Percentiles rank a stretch among this genome's conserved stretches.
These are phyloP conservation scores for Hemicentrotus pulcherrimus DNA, from an alignment of 35 echinoderm and acorn worm genomes.

Conservation along the genomic window DNA sequence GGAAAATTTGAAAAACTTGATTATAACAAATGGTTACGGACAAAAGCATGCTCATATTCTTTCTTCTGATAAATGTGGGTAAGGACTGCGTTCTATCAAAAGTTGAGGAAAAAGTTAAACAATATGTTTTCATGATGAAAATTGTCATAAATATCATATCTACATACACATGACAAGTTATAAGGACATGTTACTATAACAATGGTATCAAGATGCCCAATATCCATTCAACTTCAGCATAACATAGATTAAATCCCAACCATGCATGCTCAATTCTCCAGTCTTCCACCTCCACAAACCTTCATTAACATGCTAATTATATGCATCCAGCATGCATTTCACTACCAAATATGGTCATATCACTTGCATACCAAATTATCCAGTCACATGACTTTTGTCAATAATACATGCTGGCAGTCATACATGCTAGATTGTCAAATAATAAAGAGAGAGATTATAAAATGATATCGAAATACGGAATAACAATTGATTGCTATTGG, in stretches of 20 bases:
- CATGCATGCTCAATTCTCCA: background rate
- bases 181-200: background rate
- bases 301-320: conserved; percentile 20
- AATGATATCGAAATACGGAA: background rate
- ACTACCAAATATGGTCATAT: conserved; percentile 1
- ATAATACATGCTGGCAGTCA: conserved; percentile 15
- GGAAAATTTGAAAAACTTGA: background rate
- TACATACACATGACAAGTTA: background rate
- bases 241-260: background rate
- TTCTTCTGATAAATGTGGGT: background rate
- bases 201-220: background rate
- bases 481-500: background rate
- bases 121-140: background rate
- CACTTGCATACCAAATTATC: conserved; percentile 18
- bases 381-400: background rate
- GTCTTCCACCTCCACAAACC: background rate
- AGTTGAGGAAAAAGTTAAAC: background rate
- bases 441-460: background rate
- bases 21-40: background rate
- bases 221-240: background rate
- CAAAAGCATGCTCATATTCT: background rate
- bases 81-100: too few relatives aligned
- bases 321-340: conserved; percentile 41
- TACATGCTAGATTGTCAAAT: conserved; percentile 21
- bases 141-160: background rate